Conservation (phyloP, 2,113 vertebrate genomes). For the Notiomystis cincta region DNA sequence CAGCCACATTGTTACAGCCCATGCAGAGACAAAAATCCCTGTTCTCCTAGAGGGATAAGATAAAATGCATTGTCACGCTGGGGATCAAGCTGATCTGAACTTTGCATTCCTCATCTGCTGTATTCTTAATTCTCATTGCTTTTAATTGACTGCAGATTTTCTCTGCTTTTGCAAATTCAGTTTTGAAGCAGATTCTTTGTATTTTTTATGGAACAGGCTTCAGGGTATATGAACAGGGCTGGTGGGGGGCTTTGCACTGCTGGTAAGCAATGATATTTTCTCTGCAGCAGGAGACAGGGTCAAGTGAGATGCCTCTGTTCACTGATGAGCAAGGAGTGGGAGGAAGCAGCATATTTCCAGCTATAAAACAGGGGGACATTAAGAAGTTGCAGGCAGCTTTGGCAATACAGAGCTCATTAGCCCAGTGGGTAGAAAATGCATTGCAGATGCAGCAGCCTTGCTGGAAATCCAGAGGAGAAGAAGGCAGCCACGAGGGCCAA, state of each 20-base stretch:
- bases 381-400: not conserved
- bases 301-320: not conserved
- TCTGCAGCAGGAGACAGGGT: not conserved
- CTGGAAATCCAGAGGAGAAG: not conserved
- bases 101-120: not conserved
- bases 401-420: not conserved
- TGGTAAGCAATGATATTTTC: not conserved
- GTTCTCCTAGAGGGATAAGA: not conserved
- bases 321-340: not conserved
- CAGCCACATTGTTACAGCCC: not conserved
- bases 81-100: slow-evolving; percentile 25
- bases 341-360: not conserved
- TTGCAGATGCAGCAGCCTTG: not conserved
- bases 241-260: not conserved
- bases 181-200: not conserved
- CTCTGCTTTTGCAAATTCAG: not conserved
- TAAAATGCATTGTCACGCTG: not conserved
- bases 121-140: not conserved
- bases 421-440: not conserved
- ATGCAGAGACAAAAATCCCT: not conserved
- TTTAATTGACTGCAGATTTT: slow-evolving; percentile 26
- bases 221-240: not conserved
- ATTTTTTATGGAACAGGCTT: not conserved
- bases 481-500: not conserved
- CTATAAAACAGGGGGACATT: not conserved